phyloP scores from a whole-genome alignment of 2,888 invertebrate species.

The Emmelina monodactyla region DNA sequence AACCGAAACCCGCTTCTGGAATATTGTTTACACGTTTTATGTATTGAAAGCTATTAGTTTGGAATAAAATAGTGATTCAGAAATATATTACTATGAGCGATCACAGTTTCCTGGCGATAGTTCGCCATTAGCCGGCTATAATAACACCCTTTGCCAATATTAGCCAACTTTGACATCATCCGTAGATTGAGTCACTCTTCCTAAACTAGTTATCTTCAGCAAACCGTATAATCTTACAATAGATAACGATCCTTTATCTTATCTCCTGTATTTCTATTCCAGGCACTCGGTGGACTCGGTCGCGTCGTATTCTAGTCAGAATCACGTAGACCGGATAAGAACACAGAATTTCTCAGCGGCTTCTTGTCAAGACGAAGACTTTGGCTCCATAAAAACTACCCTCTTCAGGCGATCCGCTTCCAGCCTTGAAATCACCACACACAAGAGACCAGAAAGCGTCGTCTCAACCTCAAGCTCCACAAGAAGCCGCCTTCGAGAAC shows the following conservation, averaged over 20 bases:
- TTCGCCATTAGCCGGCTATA: too few relatives aligned
- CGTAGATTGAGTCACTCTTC: constrained; percentile 31
- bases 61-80: too few relatives aligned
- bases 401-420: constrained; percentile 58
- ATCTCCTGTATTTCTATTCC: constrained; percentile 44
- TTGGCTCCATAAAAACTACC: constrained; percentile 60
- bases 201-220: constrained; percentile 33
- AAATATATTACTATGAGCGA: too few relatives aligned
- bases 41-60: too few relatives aligned
- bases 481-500: constrained; percentile 63
- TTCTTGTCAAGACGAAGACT: constrained; percentile 64
- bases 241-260: constrained; percentile 39
- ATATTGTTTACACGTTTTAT: too few relatives aligned
- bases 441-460: constrained; percentile 56
- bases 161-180: constrained; percentile 25
- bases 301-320: constrained; percentile 67
- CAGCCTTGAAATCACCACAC: constrained; percentile 42
- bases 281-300: constrained; percentile 68
- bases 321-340: constrained; percentile 67
- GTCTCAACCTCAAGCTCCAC: constrained; percentile 57
- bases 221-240: constrained; percentile 37
- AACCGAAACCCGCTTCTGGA: too few relatives aligned
- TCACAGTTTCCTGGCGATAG: too few relatives aligned
- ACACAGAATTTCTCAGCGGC: constrained; percentile 63
- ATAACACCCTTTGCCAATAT: constrained; percentile 26